Conservation (phyloP, 2,888 invertebrate genomes). For the Adelognathus sp. region DNA sequence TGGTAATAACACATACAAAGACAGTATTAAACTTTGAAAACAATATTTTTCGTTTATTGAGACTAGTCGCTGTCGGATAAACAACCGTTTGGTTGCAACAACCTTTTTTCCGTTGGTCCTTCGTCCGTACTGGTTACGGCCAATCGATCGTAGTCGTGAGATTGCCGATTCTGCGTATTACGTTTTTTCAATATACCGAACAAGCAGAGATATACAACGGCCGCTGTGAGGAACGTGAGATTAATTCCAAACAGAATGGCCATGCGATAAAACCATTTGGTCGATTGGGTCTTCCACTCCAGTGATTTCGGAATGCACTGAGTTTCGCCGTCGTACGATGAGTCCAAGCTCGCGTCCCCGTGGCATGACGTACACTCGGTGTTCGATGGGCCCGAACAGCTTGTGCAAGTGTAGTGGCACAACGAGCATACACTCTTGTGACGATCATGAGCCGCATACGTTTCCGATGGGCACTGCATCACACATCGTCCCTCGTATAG, state of each 20-base stretch:
- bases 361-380: slow-evolving; percentile 87
- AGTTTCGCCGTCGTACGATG: slow-evolving; percentile 55
- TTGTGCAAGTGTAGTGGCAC: slow-evolving; percentile 90
- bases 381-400: slow-evolving; percentile 87
- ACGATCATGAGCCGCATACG: slow-evolving; percentile 68
- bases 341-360: slow-evolving; percentile 84
- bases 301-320: slow-evolving; percentile 71
- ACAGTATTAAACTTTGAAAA: neutral
- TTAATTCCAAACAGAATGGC: slow-evolving; percentile 69
- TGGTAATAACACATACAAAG: neutral
- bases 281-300: slow-evolving; percentile 71
- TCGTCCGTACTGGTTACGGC: neutral
- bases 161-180: neutral
- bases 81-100: slow-evolving; percentile 46
- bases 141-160: slow-evolving; percentile 47
- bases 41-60: neutral
- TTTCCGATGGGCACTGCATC: slow-evolving; percentile 82
- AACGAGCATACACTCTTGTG: slow-evolving; percentile 83
- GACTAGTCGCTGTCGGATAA: slow-evolving; percentile 57
- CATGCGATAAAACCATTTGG: slow-evolving; percentile 74
- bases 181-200: slow-evolving; percentile 15
- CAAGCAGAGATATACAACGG: slow-evolving; percentile 61
- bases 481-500: slow-evolving; percentile 85
- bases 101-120: slow-evolving; percentile 6
- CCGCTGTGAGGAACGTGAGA: slow-evolving; percentile 58